These are phyloP conservation scores for Aphelenchoides besseyi DNA, from an alignment of 1,140 invertebrate genomes.

Conservation along the genomic window DNA sequence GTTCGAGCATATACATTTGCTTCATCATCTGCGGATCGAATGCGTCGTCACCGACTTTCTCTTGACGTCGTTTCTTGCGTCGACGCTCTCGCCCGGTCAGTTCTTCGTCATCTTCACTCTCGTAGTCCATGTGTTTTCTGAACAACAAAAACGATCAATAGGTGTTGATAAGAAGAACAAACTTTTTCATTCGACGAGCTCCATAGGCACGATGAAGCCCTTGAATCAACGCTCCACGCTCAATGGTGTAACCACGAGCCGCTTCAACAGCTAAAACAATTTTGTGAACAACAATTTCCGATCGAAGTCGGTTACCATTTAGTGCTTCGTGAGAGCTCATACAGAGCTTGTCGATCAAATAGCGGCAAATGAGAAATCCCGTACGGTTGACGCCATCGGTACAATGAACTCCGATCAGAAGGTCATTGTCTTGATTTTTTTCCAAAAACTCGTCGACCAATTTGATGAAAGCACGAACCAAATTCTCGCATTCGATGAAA, in stretches of 20 bases:
- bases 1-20: conserved; percentile 18
- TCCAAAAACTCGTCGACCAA: conserved; percentile 64
- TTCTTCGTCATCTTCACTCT: conserved; percentile 31
- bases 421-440: conserved; percentile 63
- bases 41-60: conserved; percentile 14
- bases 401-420: conserved; percentile 82
- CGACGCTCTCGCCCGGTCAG: conserved; percentile 18
- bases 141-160: conserved; percentile 24
- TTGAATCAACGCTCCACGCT: conserved; percentile 64
- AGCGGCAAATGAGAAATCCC: conserved; percentile 78
- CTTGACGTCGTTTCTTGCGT: conserved; percentile 9
- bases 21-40: conserved; percentile 24
- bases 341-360: conserved; percentile 68
- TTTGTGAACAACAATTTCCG: conserved; percentile 69
- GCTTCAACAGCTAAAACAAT: conserved; percentile 63
- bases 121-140: conserved; percentile 15
- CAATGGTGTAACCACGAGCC: conserved; percentile 65
- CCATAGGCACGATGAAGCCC: conserved; percentile 61
- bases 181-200: conserved; percentile 30
- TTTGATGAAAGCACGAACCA: conserved; percentile 67
- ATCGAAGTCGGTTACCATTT: conserved; percentile 65
- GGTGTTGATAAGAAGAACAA: conserved; percentile 22
- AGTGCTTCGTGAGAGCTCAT: conserved; percentile 48
- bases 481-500: conserved; percentile 62
- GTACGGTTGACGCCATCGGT: conserved; percentile 86